Evolutionary conservation across 1,140 invertebrate species (phyloP).

Genomic region (Mercenaria mercenaria): DNA sequence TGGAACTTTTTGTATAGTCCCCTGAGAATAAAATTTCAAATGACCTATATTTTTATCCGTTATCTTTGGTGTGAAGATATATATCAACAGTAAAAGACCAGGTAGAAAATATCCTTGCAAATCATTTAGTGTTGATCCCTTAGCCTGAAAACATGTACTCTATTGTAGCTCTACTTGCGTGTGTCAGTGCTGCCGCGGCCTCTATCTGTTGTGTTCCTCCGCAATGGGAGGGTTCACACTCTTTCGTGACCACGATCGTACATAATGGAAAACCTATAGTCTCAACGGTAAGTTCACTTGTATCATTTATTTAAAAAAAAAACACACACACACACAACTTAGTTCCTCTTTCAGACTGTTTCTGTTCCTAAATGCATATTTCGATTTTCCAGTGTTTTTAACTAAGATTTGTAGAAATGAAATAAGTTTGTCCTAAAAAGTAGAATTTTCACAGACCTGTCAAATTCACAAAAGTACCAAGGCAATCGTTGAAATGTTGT

Average conservation of each 20-base stretch:
- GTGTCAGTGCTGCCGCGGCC: conserved; percentile 27
- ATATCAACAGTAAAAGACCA: neutral
- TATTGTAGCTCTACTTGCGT: conserved; percentile 19
- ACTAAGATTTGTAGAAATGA: too few species aligned
- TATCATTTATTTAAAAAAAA: too few species aligned
- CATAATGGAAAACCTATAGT: conserved; percentile 38
- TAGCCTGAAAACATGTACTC: conserved; percentile 44
- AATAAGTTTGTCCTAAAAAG: too few species aligned
- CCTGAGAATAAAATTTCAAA: too few species aligned
- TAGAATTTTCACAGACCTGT: too few species aligned
- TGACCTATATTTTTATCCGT: neutral
- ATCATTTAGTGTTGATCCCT: neutral
- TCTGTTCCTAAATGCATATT: neutral
- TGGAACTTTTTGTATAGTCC: too few species aligned
- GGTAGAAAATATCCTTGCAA: neutral
- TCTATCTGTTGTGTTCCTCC: conserved; percentile 53
- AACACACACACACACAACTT: neutral
- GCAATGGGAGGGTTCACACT: conserved; percentile 30
- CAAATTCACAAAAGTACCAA: too few species aligned
- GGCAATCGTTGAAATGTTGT: too few species aligned
- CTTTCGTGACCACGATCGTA: conserved; percentile 36
- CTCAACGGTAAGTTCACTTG: conserved; percentile 17
- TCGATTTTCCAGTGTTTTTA: neutral
- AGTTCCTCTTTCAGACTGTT: too few species aligned
- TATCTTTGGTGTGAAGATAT: neutral